These are phyloP conservation scores for Pemphredon lugubris DNA, from an alignment of 2,888 invertebrate species.

Conservation along the genomic window DNA sequence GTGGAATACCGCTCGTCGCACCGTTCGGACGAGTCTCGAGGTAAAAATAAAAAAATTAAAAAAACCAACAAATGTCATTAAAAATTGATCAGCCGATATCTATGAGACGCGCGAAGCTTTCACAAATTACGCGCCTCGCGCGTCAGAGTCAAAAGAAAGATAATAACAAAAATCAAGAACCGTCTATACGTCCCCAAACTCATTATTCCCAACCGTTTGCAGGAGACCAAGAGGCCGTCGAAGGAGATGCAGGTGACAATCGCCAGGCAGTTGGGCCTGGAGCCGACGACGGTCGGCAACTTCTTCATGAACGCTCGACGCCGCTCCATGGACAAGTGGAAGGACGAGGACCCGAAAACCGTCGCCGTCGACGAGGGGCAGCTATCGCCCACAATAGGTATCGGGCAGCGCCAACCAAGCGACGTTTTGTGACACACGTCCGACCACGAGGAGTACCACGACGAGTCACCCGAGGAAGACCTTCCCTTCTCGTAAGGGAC, in stretches of 20 bases:
- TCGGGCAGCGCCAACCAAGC: constrained; percentile 78
- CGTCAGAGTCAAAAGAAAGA: no score
- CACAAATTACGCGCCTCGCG: no score
- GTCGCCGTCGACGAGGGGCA: constrained; percentile 80
- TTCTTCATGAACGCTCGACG: constrained; percentile 99
- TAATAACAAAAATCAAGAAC: no score
- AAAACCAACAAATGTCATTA: no score
- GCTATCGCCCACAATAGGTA: constrained; percentile 80
- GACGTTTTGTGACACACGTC: constrained; percentile 81
- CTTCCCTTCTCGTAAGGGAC: constrained; percentile 77
- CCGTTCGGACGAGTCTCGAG: no score
- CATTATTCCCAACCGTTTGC: no score
- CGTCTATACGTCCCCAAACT: no score
- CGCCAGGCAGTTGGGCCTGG: constrained; percentile 97
- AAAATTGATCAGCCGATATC: no score
- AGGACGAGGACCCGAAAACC: constrained; percentile 92
- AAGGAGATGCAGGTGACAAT: constrained; percentile 99
- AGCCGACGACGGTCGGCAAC: constrained; percentile 99
- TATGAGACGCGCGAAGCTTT: no score
- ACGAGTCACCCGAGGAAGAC: constrained; percentile 80
- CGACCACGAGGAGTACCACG: constrained; percentile 81
- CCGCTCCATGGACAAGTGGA: constrained; percentile 99
- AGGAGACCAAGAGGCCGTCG: constrained; percentile 99
- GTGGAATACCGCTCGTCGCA: no score
- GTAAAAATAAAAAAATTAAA: no score